Conservation (phyloP, 2,797 vertebrate species). For the Balearica regulorum region DNA sequence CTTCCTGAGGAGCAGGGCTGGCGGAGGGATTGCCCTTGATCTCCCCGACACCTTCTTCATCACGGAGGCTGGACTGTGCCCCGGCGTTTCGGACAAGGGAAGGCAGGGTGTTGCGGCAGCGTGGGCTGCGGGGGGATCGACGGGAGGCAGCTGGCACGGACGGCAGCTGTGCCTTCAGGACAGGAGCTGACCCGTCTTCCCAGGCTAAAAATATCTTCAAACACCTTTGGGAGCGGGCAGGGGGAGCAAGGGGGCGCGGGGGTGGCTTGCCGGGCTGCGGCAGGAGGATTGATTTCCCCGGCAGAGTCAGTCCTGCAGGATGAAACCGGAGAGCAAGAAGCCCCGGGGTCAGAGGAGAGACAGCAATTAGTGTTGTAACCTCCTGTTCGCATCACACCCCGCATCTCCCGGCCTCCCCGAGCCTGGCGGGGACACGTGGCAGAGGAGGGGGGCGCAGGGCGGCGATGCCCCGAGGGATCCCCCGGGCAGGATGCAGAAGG, state of each 20-base stretch:
- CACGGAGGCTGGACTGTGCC: background rate
- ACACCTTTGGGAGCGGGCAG: background rate
- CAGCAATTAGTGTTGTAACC: background rate
- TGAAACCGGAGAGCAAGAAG: constrained; percentile 24
- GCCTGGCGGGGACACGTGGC: background rate
- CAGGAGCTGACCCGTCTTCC: background rate
- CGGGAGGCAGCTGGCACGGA: background rate
- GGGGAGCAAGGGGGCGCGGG: background rate
- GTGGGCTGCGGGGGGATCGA: accelerated
- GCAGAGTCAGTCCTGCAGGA: background rate
- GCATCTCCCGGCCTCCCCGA: background rate
- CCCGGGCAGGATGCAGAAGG: background rate
- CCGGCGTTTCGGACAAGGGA: accelerated
- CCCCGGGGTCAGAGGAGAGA: background rate
- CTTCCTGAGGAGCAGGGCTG: background rate
- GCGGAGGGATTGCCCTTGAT: background rate
- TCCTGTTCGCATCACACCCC: background rate
- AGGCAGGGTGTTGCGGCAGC: accelerated
- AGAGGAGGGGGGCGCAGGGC: background rate
- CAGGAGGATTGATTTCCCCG: constrained; percentile 2
- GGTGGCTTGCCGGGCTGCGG: background rate
- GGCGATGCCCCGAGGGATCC: background rate
- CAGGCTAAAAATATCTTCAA: constrained; percentile 25
- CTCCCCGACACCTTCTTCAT: background rate
- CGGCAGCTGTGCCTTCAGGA: background rate